A percentile compares a stretch with the other conserved stretches of the same genome.
phyloP scores from a whole-genome alignment of 2,888 invertebrate species.

The Tricholauxania praeusta region DNA sequence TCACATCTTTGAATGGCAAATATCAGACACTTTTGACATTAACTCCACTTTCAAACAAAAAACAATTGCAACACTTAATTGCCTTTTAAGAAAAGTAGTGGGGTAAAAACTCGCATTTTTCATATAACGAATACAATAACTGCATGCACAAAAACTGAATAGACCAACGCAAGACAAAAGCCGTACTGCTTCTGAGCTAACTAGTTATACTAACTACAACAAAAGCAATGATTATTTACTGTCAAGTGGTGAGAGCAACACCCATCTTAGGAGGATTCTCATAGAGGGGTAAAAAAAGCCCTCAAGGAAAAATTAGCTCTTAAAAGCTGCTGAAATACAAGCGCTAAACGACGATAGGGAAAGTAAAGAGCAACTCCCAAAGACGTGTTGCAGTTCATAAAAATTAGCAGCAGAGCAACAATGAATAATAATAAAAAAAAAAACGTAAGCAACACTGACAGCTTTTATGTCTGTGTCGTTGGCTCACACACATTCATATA shows the following conservation, averaged over 20 bases:
- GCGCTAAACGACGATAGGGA: not conserved
- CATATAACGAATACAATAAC: not conserved
- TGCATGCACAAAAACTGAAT: not conserved
- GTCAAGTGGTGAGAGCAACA: conserved; percentile 8
- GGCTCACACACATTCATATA: not conserved
- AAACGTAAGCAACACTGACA: not conserved
- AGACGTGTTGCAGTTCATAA: not conserved
- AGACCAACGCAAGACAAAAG: not conserved
- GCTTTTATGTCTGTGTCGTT: not conserved
- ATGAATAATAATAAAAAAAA: not conserved
- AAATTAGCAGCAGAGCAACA: not conserved
- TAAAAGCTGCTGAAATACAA: conserved; percentile 20
- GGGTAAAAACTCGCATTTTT: not conserved
- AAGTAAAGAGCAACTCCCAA: not conserved
- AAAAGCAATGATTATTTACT: not conserved
- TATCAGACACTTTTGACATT: too few relatives aligned
- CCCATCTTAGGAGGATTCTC: not conserved
- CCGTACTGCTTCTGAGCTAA: not conserved
- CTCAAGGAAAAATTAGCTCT: conserved; percentile 32
- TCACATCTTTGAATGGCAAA: too few relatives aligned
- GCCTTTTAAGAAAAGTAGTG: not conserved
- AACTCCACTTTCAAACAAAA: too few relatives aligned
- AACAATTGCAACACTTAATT: conserved; percentile 1
- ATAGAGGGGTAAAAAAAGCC: not conserved
- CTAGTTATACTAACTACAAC: not conserved